A percentile compares a stretch with the other conserved stretches of the same genome.
phyloP scores from a whole-genome alignment of 2,888 invertebrate genomes.

The Pomacea canaliculata region DNA sequence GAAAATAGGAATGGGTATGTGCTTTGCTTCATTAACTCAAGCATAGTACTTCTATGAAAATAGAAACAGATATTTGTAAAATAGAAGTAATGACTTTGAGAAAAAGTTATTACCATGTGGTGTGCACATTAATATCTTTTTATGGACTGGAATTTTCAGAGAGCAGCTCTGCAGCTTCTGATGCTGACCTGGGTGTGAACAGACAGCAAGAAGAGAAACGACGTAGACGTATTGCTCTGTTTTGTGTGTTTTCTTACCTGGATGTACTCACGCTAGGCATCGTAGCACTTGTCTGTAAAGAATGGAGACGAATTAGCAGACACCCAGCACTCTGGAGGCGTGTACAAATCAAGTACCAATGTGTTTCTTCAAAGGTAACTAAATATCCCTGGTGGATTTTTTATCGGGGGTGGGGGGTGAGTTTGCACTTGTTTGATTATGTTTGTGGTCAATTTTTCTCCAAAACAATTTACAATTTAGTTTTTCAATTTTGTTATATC shows the following conservation, averaged over 20 bases:
- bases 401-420: no score
- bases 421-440: no score
- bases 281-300: constrained; percentile 58
- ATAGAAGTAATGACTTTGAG: no score
- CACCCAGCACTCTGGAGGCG: constrained; percentile 62
- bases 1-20: no score
- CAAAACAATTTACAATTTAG: background rate
- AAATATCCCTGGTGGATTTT: no score
- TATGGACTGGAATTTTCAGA: background rate
- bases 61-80: no score
- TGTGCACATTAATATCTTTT: no score
- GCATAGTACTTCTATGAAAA: no score
- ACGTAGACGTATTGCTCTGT: constrained; percentile 48
- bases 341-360: constrained; percentile 48
- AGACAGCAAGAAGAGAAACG: constrained; percentile 11
- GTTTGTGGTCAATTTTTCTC: background rate
- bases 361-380: constrained; percentile 53
- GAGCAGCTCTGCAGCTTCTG: no score
- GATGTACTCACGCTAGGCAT: constrained; percentile 52
- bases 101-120: no score
- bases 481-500: background rate
- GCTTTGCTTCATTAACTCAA: no score
- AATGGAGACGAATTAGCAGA: constrained; percentile 62
- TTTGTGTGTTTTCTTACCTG: constrained; percentile 56
- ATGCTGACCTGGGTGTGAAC: no score